Evolutionary conservation across 2,113 vertebrate species (phyloP).

Genomic region (Phalacrocorax carbo): DNA sequence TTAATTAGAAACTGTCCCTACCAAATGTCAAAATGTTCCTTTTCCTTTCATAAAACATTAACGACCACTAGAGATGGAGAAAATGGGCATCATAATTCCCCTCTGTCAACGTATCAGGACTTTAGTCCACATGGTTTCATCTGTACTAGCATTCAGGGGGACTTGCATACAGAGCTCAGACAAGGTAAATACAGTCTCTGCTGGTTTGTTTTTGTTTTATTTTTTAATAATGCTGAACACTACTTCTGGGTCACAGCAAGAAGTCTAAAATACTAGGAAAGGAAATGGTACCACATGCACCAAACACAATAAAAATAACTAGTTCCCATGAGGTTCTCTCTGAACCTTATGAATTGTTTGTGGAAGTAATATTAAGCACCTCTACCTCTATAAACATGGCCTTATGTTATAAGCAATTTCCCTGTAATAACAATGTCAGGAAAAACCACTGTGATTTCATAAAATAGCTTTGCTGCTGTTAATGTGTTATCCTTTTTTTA

Average conservation of each 20-base stretch:
- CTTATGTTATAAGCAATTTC: slow-evolving; percentile 10
- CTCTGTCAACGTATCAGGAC: background rate
- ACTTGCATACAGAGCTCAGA: background rate
- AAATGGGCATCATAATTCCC: slow-evolving; percentile 19
- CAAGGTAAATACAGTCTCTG: background rate
- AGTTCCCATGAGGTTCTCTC: background rate
- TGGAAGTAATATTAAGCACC: slow-evolving; percentile 13
- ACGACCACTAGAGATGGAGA: background rate
- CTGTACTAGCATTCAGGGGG: background rate
- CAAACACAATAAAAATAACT: slow-evolving; percentile 23
- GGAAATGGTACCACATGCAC: background rate
- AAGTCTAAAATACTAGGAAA: background rate
- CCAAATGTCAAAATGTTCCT: slow-evolving; percentile 41
- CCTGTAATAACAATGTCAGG: slow-evolving; percentile 7
- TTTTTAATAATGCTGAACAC: background rate
- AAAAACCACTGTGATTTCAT: background rate
- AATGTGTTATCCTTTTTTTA: background rate
- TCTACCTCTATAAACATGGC: background rate
- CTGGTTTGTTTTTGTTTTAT: background rate
- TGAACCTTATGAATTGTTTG: background rate
- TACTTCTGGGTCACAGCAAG: background rate
- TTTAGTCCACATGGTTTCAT: background rate
- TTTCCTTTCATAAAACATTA: slow-evolving; percentile 51
- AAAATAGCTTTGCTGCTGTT: background rate
- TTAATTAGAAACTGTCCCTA: slow-evolving; percentile 48